phyloP scores from a whole-genome alignment of 1,140 invertebrate species.

The Cydia splendana region DNA sequence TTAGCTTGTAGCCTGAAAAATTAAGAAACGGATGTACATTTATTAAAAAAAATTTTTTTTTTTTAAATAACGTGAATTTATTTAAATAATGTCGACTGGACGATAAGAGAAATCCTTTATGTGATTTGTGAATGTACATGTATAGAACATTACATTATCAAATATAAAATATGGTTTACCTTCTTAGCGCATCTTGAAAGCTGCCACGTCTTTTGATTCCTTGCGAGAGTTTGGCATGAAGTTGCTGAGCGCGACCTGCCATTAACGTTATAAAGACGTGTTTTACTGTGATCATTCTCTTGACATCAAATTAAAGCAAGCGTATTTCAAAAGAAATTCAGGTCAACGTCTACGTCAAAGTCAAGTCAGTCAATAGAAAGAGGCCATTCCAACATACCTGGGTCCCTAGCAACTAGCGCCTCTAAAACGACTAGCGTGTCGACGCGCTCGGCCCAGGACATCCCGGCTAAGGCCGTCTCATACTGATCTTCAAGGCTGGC shows the following conservation, averaged over 20 bases:
- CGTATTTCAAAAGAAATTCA: too few relatives aligned
- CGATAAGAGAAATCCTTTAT: too few relatives aligned
- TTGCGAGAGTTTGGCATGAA: constrained; percentile 96
- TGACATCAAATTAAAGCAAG: too few relatives aligned
- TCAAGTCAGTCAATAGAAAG: too few relatives aligned
- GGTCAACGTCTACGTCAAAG: too few relatives aligned
- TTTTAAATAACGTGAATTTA: too few relatives aligned
- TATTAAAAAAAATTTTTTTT: too few relatives aligned
- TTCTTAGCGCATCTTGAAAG: constrained; percentile 86
- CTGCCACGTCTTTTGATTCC: constrained; percentile 90
- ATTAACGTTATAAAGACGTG: not conserved
- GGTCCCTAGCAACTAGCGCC: constrained; percentile 89
- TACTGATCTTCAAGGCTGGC: constrained; percentile 82
- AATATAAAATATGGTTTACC: constrained; percentile 39
- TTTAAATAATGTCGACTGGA: too few relatives aligned
- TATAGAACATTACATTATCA: not conserved
- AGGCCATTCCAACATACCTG: constrained; percentile 65
- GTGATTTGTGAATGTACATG: too few relatives aligned
- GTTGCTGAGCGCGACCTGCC: constrained; percentile 89
- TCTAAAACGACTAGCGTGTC: constrained; percentile 88
- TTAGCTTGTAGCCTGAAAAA: constrained; percentile 88
- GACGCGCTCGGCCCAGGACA: constrained; percentile 89
- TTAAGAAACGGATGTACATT: not conserved
- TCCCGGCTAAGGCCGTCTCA: constrained; percentile 86
- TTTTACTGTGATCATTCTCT: too few relatives aligned